Evolutionary conservation across 2,113 vertebrate species (phyloP).

Genomic region (Callorhinus ursinus): DNA sequence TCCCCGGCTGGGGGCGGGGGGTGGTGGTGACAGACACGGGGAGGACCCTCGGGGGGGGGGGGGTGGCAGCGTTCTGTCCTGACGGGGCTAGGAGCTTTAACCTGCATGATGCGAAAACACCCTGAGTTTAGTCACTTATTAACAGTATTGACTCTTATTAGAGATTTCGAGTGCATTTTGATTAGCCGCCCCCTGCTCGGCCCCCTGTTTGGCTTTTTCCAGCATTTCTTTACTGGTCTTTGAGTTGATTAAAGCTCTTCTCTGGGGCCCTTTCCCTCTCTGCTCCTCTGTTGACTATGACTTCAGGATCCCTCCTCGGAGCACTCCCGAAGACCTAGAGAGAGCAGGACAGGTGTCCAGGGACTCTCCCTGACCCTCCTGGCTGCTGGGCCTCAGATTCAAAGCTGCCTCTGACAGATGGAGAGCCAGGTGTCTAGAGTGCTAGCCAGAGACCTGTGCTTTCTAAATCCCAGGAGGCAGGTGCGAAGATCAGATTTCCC

Average conservation of each 20-base stretch:
- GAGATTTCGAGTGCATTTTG: not conserved
- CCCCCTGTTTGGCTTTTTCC: not conserved
- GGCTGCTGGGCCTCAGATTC: not conserved
- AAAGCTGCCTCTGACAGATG: not conserved
- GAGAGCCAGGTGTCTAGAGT: rapidly evolving
- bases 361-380: rapidly evolving
- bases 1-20: not conserved
- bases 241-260: not conserved
- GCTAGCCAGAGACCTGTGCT: not conserved
- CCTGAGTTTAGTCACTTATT: not conserved
- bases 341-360: not conserved
- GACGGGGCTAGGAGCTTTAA: not conserved
- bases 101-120: not conserved
- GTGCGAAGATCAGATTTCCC: not conserved
- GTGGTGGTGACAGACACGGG: rapidly evolving
- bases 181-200: too few species aligned
- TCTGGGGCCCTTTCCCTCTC: not conserved
- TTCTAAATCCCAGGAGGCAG: not conserved
- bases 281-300: not conserved
- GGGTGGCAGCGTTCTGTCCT: not conserved
- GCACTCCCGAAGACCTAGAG: not conserved
- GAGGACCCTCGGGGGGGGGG: not conserved
- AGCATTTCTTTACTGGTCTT: not conserved
- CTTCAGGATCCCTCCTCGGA: not conserved
- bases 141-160: not conserved